Evolutionary conservation across 2,888 invertebrate species (phyloP), one percentile per base, ranked within the genome.

Genomic region (Chloromyia formosa): DNA sequence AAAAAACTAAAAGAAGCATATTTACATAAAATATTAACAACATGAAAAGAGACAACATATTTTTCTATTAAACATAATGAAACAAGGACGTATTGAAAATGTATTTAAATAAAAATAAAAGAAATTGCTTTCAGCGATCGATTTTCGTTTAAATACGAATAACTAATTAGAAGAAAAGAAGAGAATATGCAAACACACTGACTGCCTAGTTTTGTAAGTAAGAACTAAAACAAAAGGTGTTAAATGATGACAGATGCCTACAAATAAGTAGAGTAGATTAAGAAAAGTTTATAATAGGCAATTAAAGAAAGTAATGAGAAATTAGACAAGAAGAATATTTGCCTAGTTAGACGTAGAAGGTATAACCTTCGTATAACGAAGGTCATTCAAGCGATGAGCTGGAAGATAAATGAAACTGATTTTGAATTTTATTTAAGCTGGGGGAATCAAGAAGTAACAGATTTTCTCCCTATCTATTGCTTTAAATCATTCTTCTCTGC

Each of bases 141-240:
- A 35, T 35, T 35, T 35, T 4, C 7, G 27, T 35, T 35, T 35
- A 7, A 2, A 61, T 27, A 71, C 27, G 27, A 35, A 35, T 2
- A 7, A 35, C 27, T 35, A 35, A 64, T 27, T n/a, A 2, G 23
- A 58, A 5, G 22, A 58, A 27, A 27, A 61, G 35, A 27, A 61
- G 18, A 61, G 14, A 61, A 49, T 35, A 66, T 69, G 40, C 62
- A 72, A 68, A 75, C 69, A 75, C 69, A 7, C 45, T 74, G 72
- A 76, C 76, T 76, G 76, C 76, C 66, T 76, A 76, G 76, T 74
- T 76, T 76, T 76, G 40, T 76, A 76, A 74, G 74, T 73, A 61
- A 35, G 27, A 75, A 56, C 16, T 23, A 73, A 62, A 20, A 69
- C 1, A 49, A n/a, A 4, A 23, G 62, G 16, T 20, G 23, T 53